Evolutionary conservation across 2,888 invertebrate species (phyloP).

Genomic region (Prosopocoilus inquinatus): DNA sequence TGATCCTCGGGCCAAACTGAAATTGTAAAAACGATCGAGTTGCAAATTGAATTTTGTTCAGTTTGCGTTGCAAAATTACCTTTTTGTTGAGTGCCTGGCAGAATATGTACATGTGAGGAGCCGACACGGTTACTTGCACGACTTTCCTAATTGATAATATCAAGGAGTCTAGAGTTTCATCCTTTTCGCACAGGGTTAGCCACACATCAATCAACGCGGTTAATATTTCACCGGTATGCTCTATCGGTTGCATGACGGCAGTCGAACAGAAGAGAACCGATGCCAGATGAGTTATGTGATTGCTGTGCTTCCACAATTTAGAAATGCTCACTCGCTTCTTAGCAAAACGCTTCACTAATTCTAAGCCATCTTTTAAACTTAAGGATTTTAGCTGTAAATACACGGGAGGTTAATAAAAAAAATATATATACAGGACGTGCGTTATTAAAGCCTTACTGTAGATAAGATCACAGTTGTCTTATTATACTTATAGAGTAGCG

Average conservation of each 20-base stretch:
- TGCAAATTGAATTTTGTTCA: too few relatives aligned
- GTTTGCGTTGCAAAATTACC: slow-evolving; percentile 38
- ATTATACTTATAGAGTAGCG: slow-evolving; percentile 51
- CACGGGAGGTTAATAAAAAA: too few relatives aligned
- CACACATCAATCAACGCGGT: slow-evolving; percentile 46
- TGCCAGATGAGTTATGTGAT: slow-evolving; percentile 56
- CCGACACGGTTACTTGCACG: slow-evolving; percentile 59
- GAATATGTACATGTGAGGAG: slow-evolving; percentile 66
- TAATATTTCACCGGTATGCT: slow-evolving; percentile 41
- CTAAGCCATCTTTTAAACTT: slow-evolving; percentile 55
- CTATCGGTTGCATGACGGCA: slow-evolving; percentile 55
- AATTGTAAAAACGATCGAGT: slow-evolving; percentile 11
- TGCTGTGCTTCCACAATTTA: slow-evolving; percentile 57
- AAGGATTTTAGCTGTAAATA: slow-evolving; percentile 55
- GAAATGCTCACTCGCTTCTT: slow-evolving; percentile 53
- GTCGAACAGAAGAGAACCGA: slow-evolving; percentile 58
- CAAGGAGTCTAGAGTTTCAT: slow-evolving; percentile 38
- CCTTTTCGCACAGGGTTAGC: slow-evolving; percentile 42
- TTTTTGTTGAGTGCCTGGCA: slow-evolving; percentile 51
- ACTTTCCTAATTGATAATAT: slow-evolving; percentile 44
- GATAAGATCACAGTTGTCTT: slow-evolving; percentile 21
- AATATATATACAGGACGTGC: neutral
- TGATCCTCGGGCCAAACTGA: slow-evolving; percentile 46
- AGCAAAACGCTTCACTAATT: slow-evolving; percentile 55
- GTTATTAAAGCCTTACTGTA: slow-evolving; percentile 17